Percentiles rank a stretch among this genome's conserved stretches.
Conservation (phyloP, 2,888 invertebrate species). For the Pollenia amentaria region DNA sequence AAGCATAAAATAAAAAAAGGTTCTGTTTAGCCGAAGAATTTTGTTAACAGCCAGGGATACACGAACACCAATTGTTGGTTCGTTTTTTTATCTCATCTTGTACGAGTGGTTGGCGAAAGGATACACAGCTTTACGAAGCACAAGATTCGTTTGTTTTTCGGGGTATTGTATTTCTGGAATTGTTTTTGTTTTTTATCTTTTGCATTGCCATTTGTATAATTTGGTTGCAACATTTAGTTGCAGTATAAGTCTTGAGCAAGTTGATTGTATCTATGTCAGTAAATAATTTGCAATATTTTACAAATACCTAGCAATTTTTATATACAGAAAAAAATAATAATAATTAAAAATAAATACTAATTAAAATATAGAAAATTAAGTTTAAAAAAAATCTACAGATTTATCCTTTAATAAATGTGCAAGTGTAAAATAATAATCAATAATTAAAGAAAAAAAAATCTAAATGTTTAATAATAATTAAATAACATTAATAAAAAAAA, state of each 20-base stretch:
- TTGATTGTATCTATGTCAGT: constrained; percentile 64
- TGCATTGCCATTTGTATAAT: constrained; percentile 63
- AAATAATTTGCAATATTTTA: constrained; percentile 60
- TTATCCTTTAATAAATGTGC: too few relatives aligned
- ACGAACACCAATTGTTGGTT: constrained; percentile 27
- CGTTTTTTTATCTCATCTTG: constrained; percentile 51
- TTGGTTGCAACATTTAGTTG: constrained; percentile 71
- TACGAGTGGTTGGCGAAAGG: constrained; percentile 53
- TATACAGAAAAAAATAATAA: neutral
- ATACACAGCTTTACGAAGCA: constrained; percentile 46
- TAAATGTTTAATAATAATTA: too few relatives aligned
- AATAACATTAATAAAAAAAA: too few relatives aligned
- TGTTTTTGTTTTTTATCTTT: constrained; percentile 51
- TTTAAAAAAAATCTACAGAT: too few relatives aligned
- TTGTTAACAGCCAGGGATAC: constrained; percentile 15
- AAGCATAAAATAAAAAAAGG: neutral
- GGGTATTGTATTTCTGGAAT: constrained; percentile 33
- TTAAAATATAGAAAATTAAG: neutral
- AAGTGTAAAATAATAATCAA: too few relatives aligned
- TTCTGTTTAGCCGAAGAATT: constrained; percentile 24
- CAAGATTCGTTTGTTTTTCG: constrained; percentile 46
- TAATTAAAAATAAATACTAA: constrained; percentile 1
- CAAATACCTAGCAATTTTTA: constrained; percentile 35
- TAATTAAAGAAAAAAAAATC: too few relatives aligned
- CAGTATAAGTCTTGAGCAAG: constrained; percentile 71